Evolutionary conservation across 1,140 invertebrate genomes (phyloP), one percentile per base, ranked within the genome.

Genomic region (Drosophila prosaltans): DNA sequence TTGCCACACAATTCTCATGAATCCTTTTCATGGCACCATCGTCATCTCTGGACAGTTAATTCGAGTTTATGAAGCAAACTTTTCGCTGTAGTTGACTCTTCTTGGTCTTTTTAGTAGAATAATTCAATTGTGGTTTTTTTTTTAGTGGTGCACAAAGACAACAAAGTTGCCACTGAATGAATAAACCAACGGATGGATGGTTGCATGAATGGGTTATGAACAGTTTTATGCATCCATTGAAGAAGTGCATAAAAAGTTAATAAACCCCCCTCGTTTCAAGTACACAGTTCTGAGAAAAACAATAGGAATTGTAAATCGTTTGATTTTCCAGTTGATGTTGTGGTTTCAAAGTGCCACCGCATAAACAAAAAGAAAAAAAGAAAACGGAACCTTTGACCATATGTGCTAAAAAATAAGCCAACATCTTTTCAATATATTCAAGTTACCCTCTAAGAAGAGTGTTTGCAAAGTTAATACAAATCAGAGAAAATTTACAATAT

Each of bases 271-370:
- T 2, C n/a, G 16, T 36, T 36, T 36, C 28, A 57, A 40, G 7
- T n/a, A 45, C n/a, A 16, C 32, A 69, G 62, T 41, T 24, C 54
- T 60, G 72, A 66, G 41, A 76, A 86, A 75, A 86, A 86, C 45
- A 51, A 51, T 51, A 69, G 51, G 69, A 88, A 57, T 40, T 73
- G 21, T 36, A n/a, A 24, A 45, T 16, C 83, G 74, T 86, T 88
- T 86, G 83, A 86, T 88, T 86, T 86, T 86, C 83, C 83, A 80
- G 60, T 81, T 83, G 80, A 80, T 60, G 76, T 45, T 58, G 69
- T 65, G 69, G 67, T 74, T 86, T 86, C 83, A 86, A 86, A 86
- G 79, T 57, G 63, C 66, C 43, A 45, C 9, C 16, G 8, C 45
- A 51, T 10, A 51, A 26, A 51, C 45, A 48, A 28, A 43, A 30